phyloP scores from a whole-genome alignment of 2,797 vertebrate species.

The Echiichthys vipera region DNA sequence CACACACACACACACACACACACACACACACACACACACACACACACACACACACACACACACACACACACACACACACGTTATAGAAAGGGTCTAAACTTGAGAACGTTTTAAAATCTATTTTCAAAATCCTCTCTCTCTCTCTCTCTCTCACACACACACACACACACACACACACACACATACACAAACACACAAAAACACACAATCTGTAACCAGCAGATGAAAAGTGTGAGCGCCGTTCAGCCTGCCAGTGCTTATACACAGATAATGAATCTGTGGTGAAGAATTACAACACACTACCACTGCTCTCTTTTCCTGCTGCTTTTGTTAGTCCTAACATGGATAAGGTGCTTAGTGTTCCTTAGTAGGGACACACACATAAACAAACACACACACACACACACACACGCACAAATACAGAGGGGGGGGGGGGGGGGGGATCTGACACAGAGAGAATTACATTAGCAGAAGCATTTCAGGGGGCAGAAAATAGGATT shows the following conservation, averaged over 20 bases:
- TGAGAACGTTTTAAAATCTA: too few relatives aligned
- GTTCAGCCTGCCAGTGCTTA: constrained; percentile 60
- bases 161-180: neutral
- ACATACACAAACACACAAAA: neutral
- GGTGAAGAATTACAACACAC: constrained; percentile 83
- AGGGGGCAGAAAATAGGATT: constrained; percentile 87
- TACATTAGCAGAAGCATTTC: constrained; percentile 87
- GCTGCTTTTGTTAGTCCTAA: constrained; percentile 80
- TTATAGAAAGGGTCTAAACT: too few relatives aligned
- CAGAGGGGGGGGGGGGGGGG: constrained; percentile 27
- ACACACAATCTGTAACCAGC: constrained; percentile 6
- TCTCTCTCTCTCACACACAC: too few relatives aligned
- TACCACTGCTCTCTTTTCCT: constrained; percentile 74
- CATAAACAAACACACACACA: too few relatives aligned
- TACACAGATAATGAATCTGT: constrained; percentile 83
- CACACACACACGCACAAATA: constrained; percentile 20
- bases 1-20: too few relatives aligned
- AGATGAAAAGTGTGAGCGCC: constrained; percentile 39
- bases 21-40: neutral
- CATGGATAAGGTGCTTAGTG: constrained; percentile 83
- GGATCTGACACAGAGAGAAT: constrained; percentile 73
- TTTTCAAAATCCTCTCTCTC: too few relatives aligned
- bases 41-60: neutral
- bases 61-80: neutral
- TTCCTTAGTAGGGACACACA: constrained; percentile 65